phyloP scores from a whole-genome alignment of 1,140 invertebrate genomes.

The Tetraneura akinire region DNA sequence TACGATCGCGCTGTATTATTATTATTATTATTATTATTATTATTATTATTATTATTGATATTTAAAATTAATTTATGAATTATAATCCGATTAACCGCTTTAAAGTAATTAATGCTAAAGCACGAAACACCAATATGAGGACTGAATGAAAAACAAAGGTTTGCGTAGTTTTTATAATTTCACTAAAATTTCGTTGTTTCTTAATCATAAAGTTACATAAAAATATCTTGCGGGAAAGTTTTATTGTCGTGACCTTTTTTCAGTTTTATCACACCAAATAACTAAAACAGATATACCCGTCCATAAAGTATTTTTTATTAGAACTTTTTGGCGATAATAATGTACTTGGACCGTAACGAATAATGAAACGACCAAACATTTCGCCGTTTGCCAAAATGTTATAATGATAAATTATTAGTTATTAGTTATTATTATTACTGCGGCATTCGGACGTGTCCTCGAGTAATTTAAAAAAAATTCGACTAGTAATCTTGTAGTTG shows the following conservation, averaged over 20 bases:
- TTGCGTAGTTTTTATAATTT: too few relatives aligned
- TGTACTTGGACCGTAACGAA: constrained; percentile 1
- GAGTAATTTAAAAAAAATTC: background rate
- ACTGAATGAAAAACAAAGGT: too few relatives aligned
- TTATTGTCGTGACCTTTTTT: background rate
- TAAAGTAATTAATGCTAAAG: too few relatives aligned
- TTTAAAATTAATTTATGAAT: too few relatives aligned
- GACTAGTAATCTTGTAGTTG: background rate
- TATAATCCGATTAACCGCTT: too few relatives aligned
- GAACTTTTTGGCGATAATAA: constrained; percentile 25
- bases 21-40: too few relatives aligned
- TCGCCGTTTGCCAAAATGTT: background rate
- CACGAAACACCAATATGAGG: too few relatives aligned
- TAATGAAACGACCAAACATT: background rate
- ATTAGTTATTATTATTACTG: too few relatives aligned
- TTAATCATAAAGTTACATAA: background rate
- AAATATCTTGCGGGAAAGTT: background rate
- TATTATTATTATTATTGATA: too few relatives aligned
- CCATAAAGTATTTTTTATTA: constrained; percentile 7
- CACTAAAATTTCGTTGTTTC: too few relatives aligned
- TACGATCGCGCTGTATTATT: too few relatives aligned
- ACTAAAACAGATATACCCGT: constrained; percentile 22
- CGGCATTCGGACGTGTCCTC: background rate
- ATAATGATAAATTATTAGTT: constrained; percentile 19
- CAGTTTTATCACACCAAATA: background rate